Evolutionary conservation across 1,140 invertebrate species (phyloP).

Genomic region (Hyposmocoma kahamanoa): DNA sequence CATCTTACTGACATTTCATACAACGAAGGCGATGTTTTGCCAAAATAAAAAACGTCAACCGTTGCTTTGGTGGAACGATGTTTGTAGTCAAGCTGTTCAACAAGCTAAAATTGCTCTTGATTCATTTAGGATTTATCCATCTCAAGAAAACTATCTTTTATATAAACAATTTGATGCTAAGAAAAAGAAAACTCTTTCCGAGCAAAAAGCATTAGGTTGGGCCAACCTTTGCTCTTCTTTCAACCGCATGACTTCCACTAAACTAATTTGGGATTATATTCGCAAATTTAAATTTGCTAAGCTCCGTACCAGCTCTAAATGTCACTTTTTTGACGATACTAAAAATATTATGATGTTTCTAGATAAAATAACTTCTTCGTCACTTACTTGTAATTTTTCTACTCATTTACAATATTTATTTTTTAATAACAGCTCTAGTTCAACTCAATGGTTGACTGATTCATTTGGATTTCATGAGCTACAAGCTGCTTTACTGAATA

Average conservation of each 20-base stretch:
- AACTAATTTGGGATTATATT: neutral
- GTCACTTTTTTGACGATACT: neutral
- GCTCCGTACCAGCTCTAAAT: neutral
- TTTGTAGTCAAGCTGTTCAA: neutral
- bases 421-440: neutral
- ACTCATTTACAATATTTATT: no score
- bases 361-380: neutral
- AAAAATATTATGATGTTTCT: neutral
- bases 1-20: neutral
- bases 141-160: neutral
- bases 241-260: neutral
- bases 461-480: neutral
- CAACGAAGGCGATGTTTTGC: neutral
- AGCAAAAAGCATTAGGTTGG: neutral
- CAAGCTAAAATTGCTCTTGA: neutral
- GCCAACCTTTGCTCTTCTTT: neutral
- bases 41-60: neutral
- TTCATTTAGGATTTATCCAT: neutral
- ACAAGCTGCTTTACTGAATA: neutral
- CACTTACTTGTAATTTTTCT: neutral
- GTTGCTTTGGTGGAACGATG: slow-evolving; percentile 1
- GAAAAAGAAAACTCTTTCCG: neutral
- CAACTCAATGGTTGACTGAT: neutral
- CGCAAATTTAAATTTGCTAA: neutral
- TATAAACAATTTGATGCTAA: neutral